Conservation (phyloP, 2,888 invertebrate genomes). For the Caenorhabditis sinica region DNA sequence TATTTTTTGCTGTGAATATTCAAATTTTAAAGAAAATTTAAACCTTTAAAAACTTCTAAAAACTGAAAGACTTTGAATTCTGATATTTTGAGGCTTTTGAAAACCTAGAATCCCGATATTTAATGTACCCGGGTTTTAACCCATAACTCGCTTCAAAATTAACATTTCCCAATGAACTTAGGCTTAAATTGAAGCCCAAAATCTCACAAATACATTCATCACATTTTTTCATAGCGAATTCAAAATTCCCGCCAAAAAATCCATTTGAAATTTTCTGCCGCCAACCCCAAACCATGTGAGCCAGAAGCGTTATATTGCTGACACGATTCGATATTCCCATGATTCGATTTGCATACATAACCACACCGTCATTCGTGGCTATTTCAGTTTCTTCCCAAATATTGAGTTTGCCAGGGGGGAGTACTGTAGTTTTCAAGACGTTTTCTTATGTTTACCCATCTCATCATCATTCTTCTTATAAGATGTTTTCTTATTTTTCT, state of each 20-base stretch:
- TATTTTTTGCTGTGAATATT: no score
- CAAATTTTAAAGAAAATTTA: no score
- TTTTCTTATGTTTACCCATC: conserved; percentile 6
- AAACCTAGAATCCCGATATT: not conserved
- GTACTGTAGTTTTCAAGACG: conserved; percentile 25
- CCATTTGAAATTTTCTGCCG: no score
- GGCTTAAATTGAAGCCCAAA: not conserved
- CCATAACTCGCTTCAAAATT: not conserved
- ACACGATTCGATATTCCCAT: conserved; percentile 21
- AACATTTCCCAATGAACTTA: not conserved
- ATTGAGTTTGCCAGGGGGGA: not conserved
- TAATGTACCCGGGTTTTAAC: not conserved
- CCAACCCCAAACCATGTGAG: no score
- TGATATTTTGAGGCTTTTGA: no score
- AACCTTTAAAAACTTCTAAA: no score
- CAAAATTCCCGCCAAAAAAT: no score
- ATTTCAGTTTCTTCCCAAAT: not conserved
- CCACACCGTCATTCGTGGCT: no score
- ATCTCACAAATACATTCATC: no score
- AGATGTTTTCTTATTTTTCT: not conserved
- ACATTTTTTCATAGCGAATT: no score
- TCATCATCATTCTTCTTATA: not conserved
- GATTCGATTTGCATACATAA: not conserved
- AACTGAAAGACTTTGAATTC: no score
- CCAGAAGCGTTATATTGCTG: no score